Evolutionary conservation across 2,797 vertebrate genomes (phyloP).

Genomic region (Tenualosa ilisha): DNA sequence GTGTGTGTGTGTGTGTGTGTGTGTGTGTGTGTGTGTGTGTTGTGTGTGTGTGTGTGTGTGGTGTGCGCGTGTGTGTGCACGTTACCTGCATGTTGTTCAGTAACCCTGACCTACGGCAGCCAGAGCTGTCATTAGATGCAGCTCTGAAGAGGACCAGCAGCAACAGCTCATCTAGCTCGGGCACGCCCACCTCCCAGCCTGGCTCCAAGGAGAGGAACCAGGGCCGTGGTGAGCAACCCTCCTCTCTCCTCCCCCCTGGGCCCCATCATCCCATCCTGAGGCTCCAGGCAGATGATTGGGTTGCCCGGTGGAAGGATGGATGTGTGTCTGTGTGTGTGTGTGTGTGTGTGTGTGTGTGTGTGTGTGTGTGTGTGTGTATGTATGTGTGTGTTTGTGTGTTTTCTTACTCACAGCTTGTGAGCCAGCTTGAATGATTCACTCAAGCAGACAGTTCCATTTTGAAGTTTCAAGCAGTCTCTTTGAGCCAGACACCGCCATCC

Average conservation of each 20-base stretch:
- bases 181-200: slow-evolving; percentile 87
- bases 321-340: not conserved
- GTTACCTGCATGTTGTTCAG: not conserved
- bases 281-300: not conserved
- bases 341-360: not conserved
- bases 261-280: not conserved
- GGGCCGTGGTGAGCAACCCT: slow-evolving; percentile 78
- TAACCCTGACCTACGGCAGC: slow-evolving; percentile 78
- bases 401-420: not conserved
- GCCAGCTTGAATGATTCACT: not conserved
- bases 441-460: not conserved
- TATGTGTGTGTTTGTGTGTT: not conserved
- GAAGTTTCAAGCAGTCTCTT: not conserved
- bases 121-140: slow-evolving; percentile 85
- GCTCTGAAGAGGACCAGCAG: slow-evolving; percentile 91
- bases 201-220: slow-evolving; percentile 81
- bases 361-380: not conserved
- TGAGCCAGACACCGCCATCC: not conserved
- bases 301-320: not conserved
- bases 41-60: not conserved
- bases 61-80: not conserved
- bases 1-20: slow-evolving; percentile 12
- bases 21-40: not conserved
- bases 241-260: not conserved
- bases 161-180: slow-evolving; percentile 93